These are phyloP conservation scores for Microcebus griseorufus DNA, from an alignment of 2,113 vertebrate species.

Conservation along the genomic window DNA sequence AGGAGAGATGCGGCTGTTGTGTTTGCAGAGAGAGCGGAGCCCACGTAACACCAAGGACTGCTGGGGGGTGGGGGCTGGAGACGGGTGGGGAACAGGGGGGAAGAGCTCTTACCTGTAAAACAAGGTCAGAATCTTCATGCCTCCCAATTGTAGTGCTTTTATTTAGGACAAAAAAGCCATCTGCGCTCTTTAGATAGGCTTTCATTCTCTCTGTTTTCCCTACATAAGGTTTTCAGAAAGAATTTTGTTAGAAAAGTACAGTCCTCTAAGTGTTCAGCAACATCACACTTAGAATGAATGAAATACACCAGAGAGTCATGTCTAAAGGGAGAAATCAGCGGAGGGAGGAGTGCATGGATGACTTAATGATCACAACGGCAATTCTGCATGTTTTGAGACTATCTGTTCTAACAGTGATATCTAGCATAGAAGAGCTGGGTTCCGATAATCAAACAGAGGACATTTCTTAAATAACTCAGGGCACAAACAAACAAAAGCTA, in stretches of 20 bases:
- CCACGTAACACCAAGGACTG: not conserved
- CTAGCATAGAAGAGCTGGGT: not conserved
- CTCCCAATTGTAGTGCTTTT: conserved; percentile 83
- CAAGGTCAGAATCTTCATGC: conserved; percentile 83
- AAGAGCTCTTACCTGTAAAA: conserved; percentile 84
- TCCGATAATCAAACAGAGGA: not conserved
- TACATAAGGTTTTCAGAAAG: not conserved
- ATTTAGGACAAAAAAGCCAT: conserved; percentile 84
- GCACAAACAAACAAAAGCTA: not conserved
- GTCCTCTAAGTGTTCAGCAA: not conserved
- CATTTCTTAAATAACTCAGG: not conserved
- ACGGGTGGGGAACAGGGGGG: rapidly evolving
- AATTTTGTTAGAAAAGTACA: not conserved
- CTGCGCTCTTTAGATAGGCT: conserved; percentile 84
- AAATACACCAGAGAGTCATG: rapidly evolving
- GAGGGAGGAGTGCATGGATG: not conserved
- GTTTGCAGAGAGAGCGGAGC: not conserved
- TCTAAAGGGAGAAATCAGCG: not conserved
- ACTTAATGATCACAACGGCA: not conserved
- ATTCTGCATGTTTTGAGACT: not conserved
- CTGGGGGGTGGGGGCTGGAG: not conserved
- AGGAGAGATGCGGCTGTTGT: not conserved
- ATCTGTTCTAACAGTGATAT: not conserved
- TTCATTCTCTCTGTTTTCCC: conserved; percentile 72
- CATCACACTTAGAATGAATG: not conserved